These are phyloP conservation scores for Oreonectes daqikongensis DNA, from an alignment of 2,797 vertebrate genomes.

Conservation along the genomic window DNA sequence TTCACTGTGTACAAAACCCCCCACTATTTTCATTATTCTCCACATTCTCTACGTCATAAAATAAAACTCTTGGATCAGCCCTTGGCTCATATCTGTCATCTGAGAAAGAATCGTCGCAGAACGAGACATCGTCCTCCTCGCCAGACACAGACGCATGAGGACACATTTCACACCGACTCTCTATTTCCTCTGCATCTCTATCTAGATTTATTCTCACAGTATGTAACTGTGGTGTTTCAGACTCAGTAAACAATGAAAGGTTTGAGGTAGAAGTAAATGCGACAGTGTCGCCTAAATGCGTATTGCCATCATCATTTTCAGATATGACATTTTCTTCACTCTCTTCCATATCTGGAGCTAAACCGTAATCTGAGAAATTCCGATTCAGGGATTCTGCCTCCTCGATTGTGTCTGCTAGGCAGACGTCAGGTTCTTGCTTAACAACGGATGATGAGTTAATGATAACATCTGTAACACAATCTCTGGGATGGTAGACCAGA, in stretches of 20 bases:
- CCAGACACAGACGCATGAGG: not conserved
- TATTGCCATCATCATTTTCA: not conserved
- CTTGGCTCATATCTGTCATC: slow-evolving; percentile 41
- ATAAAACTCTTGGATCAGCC: not conserved
- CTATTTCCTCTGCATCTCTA: not conserved
- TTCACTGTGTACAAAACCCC: not conserved
- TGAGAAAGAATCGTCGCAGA: not conserved
- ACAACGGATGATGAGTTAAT: not conserved
- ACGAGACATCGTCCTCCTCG: not conserved
- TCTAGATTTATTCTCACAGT: not conserved
- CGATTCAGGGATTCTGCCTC: not conserved
- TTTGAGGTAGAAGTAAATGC: not conserved
- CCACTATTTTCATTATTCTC: no score
- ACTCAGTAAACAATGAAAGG: not conserved
- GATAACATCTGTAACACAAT: not conserved
- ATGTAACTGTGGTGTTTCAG: not conserved
- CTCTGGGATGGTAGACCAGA: not conserved
- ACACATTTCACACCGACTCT: not conserved
- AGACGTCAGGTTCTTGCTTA: not conserved
- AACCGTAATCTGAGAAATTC: not conserved
- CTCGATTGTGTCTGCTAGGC: not conserved
- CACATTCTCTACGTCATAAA: no score
- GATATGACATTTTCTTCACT: not conserved
- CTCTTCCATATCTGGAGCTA: slow-evolving; percentile 19
- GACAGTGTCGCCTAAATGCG: not conserved